Evolutionary conservation across 2,797 vertebrate species (phyloP), one percentile per base, ranked within the genome.

Genomic region (Oryzias sinensis): DNA sequence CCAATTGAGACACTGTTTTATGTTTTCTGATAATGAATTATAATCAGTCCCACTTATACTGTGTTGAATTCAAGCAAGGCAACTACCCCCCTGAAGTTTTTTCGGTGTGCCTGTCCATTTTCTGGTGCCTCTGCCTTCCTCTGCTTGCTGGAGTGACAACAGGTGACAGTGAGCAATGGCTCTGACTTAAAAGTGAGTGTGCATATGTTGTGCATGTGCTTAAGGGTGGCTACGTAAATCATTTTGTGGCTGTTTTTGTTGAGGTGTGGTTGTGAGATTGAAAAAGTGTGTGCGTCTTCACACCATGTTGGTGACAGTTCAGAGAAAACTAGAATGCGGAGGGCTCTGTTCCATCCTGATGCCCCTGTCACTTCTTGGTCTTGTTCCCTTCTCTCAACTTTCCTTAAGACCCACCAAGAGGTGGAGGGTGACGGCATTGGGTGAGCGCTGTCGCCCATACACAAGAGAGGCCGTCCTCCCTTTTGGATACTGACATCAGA

Each of bases 311-410:
- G 85, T 90, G 88, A 90, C 90, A 91, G 84, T 83, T 77, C 67
- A 76, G 70, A 83, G 69, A 65, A 72, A 76, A 79, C 70, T 58
- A 50, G 63, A 64, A 80, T 76, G 72, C 77, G 70, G 62, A 70
- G 56, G 43, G 43, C 65, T 84, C 52, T 54, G 87, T 89, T 90
- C 88, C 88, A 16, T 88, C 78, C 80, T 84, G 86, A 88, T 83
- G 83, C 84, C 80, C 85, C 87, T 85, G 88, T 92, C 90, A 90
- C 90, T 90, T 90, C 74, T 64, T 82, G 80, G 83, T 71, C 89
- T 80, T 92, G 89, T 91, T 84, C 76, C 82, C 68, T 89, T 91
- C 85, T 76, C 75, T 90, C 87, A 90, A 68, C 68, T 69, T 71
- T 64, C 66, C 61, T 62, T 59, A 64, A 60, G 70, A 77, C 62